phyloP scores from a whole-genome alignment of 1,140 invertebrate genomes.

The Latrodectus geometricus region DNA sequence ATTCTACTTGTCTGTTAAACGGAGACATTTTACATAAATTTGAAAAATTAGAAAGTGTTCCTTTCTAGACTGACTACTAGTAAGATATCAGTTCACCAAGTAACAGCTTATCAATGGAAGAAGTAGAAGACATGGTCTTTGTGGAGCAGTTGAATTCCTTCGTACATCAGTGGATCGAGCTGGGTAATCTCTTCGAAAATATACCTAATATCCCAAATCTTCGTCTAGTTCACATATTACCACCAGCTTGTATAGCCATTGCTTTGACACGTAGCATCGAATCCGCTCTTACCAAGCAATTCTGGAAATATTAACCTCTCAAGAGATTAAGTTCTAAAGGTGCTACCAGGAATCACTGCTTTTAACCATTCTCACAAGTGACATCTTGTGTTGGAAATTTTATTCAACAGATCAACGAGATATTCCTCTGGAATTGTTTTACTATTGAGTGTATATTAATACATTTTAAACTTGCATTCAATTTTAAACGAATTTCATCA shows the following conservation, averaged over 20 bases:
- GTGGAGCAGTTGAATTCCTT: constrained; percentile 49
- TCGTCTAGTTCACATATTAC: constrained; percentile 40
- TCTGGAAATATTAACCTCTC: constrained; percentile 22
- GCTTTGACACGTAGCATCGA: constrained; percentile 33
- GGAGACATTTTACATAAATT: neutral
- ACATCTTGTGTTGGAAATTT: neutral
- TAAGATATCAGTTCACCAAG: too few relatives aligned
- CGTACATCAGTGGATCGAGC: constrained; percentile 52
- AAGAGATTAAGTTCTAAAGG: neutral
- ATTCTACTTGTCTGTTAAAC: neutral
- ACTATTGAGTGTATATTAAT: too few relatives aligned
- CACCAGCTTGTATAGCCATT: constrained; percentile 52
- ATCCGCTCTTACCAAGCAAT: constrained; percentile 30
- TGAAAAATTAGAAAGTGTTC: neutral
- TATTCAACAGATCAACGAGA: neutral
- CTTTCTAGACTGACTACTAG: neutral
- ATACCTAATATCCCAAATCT: constrained; percentile 53
- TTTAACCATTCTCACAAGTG: too few relatives aligned
- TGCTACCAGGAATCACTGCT: neutral
- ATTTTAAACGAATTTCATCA: neutral
- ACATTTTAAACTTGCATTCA: neutral
- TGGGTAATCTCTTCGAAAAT: constrained; percentile 56
- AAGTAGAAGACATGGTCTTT: constrained; percentile 53
- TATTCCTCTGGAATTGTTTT: too few relatives aligned
- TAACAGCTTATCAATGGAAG: constrained; percentile 40